Evolutionary conservation across 2,113 vertebrate genomes (phyloP).

Genomic region (Nyctibius bracteatus): DNA sequence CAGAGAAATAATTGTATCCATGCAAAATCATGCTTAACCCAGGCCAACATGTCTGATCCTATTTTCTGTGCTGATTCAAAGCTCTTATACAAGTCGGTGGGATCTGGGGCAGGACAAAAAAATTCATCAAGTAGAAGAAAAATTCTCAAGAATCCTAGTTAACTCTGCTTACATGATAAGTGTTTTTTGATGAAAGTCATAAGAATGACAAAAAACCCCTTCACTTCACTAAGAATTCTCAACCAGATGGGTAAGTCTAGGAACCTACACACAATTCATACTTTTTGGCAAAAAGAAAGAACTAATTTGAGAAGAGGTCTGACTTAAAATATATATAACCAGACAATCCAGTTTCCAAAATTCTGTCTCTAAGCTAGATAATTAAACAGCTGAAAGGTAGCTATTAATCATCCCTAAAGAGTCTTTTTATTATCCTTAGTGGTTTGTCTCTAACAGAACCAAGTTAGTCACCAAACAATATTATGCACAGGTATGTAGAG

Average conservation of each 20-base stretch:
- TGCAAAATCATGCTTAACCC: not conserved
- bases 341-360: constrained; percentile 31
- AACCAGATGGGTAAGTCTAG: not conserved
- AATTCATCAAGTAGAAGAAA: not conserved
- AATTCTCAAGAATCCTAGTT: not conserved
- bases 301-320: not conserved
- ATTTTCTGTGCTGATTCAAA: not conserved
- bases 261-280: not conserved
- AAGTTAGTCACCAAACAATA: not conserved
- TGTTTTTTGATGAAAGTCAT: not conserved
- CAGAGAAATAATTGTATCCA: not conserved
- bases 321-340: not conserved
- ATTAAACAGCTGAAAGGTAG: constrained; percentile 15
- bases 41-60: not conserved
- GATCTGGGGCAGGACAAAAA: not conserved
- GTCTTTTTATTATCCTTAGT: not conserved
- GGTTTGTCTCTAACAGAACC: not conserved
- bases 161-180: accelerated
- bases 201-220: not conserved
- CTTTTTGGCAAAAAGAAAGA: not conserved
- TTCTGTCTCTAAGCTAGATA: not conserved
- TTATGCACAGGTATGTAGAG: not conserved
- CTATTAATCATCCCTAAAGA: not conserved
- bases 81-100: not conserved
- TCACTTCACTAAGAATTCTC: not conserved